phyloP scores from a whole-genome alignment of 2,888 invertebrate genomes.

The Lepidochitona cinerea region DNA sequence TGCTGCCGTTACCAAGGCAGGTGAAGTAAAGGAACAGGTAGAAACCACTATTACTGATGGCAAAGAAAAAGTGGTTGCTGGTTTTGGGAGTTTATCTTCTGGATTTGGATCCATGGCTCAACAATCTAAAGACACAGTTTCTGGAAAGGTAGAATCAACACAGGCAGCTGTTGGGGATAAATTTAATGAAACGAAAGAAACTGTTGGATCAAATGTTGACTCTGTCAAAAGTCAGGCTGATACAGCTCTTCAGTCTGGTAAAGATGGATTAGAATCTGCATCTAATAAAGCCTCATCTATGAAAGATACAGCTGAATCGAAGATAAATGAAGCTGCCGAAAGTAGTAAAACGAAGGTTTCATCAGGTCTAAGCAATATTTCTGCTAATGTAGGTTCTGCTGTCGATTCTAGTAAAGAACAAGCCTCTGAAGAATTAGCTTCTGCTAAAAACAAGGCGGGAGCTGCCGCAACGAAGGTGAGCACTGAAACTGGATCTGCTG shows the following conservation, averaged over 20 bases:
- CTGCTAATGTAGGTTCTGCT: neutral
- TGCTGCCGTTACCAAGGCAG: neutral
- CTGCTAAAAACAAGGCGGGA: neutral
- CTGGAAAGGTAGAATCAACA: slow-evolving; percentile 7
- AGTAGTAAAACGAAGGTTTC: neutral
- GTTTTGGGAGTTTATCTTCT: neutral
- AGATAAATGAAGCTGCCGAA: too few species aligned
- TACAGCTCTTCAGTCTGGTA: neutral
- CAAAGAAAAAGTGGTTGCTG: neutral
- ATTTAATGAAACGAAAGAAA: neutral
- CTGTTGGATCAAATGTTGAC: neutral
- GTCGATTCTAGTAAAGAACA: neutral
- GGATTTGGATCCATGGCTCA: neutral
- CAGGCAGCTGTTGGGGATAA: neutral
- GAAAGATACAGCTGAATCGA: neutral
- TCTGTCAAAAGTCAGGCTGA: neutral
- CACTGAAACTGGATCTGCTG: neutral
- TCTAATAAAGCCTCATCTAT: neutral
- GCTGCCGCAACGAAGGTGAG: neutral
- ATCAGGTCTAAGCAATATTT: neutral
- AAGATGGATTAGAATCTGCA: neutral
- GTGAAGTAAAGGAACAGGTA: neutral
- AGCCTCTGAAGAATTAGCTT: neutral
- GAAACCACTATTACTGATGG: neutral
- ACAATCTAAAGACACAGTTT: slow-evolving; percentile 3